A percentile compares a stretch with the other conserved stretches of the same genome.
phyloP scores from a whole-genome alignment of 2,113 vertebrate genomes.

The Diadophis punctatus region DNA sequence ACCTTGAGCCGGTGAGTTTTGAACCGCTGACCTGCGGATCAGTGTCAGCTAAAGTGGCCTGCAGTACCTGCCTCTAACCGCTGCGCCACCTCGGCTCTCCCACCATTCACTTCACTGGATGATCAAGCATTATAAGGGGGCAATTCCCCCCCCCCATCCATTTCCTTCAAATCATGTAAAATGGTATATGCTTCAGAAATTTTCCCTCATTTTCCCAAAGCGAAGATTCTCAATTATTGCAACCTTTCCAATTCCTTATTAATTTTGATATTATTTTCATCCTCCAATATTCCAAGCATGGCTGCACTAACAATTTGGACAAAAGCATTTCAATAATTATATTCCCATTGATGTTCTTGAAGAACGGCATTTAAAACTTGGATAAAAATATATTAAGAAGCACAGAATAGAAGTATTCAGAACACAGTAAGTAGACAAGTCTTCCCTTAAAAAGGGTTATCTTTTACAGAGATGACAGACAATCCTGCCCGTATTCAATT shows the following conservation, averaged over 20 bases:
- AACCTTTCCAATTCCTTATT: not conserved
- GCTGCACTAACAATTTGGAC: not conserved
- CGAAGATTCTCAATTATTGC: not conserved
- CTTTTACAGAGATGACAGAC: not conserved
- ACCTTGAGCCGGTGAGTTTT: too few species aligned
- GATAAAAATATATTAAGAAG: not conserved
- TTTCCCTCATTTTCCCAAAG: not conserved
- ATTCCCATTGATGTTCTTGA: not conserved
- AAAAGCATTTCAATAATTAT: not conserved
- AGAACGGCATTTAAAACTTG: not conserved
- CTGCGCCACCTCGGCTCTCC: too few species aligned
- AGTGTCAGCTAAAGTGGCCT: too few species aligned
- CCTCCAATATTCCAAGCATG: not conserved
- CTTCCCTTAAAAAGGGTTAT: not conserved
- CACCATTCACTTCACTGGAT: not conserved
- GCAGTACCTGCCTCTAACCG: too few species aligned
- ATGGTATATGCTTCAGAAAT: not conserved
- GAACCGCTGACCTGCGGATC: too few species aligned
- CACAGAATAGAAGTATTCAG: not conserved
- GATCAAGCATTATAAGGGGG: not conserved
- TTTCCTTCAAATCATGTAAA: not conserved
- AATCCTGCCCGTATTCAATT: not conserved
- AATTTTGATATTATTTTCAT: not conserved
- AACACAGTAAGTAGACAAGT: not conserved
- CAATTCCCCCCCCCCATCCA: not conserved